A percentile compares a stretch with the other conserved stretches of the same genome.
Evolutionary conservation across 2,888 invertebrate species (phyloP).

Genomic region (Conchocele bisecta): DNA sequence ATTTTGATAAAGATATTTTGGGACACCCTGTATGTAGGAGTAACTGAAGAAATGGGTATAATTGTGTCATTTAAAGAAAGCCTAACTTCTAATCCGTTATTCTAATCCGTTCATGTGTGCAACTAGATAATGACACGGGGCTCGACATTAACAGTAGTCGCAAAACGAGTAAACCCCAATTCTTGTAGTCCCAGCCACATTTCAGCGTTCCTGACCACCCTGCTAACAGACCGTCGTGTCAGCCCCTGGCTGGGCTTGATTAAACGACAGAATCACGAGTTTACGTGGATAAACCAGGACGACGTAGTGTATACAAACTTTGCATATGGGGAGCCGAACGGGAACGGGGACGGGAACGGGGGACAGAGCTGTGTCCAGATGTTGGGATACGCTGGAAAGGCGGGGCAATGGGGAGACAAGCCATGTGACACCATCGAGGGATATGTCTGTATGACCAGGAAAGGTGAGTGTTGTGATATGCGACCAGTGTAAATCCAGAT

Average conservation of each 20-base stretch:
- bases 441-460: conserved; percentile 70
- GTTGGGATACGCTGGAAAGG: conserved; percentile 47
- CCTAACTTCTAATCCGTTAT: too few species aligned
- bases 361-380: conserved; percentile 57
- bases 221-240: conserved; percentile 53
- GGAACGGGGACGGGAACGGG: neutral
- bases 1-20: too few species aligned
- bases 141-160: too few species aligned
- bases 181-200: too few species aligned
- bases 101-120: too few species aligned
- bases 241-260: conserved; percentile 73
- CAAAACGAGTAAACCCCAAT: too few species aligned
- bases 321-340: conserved; percentile 70
- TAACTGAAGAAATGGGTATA: too few species aligned
- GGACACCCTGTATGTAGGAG: too few species aligned
- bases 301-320: conserved; percentile 72
- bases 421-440: conserved; percentile 56
- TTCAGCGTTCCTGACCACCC: conserved; percentile 67
- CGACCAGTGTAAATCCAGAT: too few species aligned
- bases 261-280: conserved; percentile 24
- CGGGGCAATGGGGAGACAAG: conserved; percentile 72
- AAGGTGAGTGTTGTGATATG: conserved; percentile 53
- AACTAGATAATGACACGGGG: too few species aligned
- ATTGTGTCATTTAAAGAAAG: too few species aligned
- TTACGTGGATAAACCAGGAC: conserved; percentile 68